Evolutionary conservation across 2,888 invertebrate species (phyloP).

Genomic region (Hydrotaea diabolus): DNA sequence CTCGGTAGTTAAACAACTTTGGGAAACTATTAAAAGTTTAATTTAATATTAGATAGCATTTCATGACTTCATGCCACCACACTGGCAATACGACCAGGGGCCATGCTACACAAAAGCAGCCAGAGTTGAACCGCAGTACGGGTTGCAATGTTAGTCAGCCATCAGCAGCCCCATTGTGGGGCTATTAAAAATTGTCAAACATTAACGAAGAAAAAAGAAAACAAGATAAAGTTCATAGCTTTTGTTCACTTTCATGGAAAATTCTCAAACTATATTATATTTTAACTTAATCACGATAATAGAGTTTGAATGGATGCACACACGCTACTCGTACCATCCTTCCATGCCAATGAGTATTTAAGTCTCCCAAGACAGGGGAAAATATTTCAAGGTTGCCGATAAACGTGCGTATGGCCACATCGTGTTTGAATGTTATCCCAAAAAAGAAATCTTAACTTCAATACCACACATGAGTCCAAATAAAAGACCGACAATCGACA

Average conservation of each 20-base stretch:
- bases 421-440: neutral
- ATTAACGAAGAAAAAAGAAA: constrained; percentile 16
- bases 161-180: neutral
- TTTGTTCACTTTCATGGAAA: constrained; percentile 26
- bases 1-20: neutral
- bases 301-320: constrained; percentile 7
- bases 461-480: neutral
- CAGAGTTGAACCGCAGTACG: neutral
- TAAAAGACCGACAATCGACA: neutral
- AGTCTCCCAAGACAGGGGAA: neutral
- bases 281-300: constrained; percentile 42
- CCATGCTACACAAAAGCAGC: neutral
- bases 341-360: no score
- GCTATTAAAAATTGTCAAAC: constrained; percentile 33
- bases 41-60: constrained; percentile 1
- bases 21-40: constrained; percentile 11
- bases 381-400: constrained; percentile 9
- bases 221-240: constrained; percentile 11
- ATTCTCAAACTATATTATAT: constrained; percentile 36
- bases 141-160: neutral
- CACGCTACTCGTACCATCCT: neutral
- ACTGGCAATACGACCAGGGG: neutral
- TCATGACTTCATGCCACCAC: constrained; percentile 2
- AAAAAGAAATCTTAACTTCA: neutral
- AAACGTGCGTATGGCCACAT: neutral